A percentile compares a stretch with the other conserved stretches of the same genome.
phyloP scores from a whole-genome alignment of 1,140 invertebrate genomes.

The Drosophila erecta region DNA sequence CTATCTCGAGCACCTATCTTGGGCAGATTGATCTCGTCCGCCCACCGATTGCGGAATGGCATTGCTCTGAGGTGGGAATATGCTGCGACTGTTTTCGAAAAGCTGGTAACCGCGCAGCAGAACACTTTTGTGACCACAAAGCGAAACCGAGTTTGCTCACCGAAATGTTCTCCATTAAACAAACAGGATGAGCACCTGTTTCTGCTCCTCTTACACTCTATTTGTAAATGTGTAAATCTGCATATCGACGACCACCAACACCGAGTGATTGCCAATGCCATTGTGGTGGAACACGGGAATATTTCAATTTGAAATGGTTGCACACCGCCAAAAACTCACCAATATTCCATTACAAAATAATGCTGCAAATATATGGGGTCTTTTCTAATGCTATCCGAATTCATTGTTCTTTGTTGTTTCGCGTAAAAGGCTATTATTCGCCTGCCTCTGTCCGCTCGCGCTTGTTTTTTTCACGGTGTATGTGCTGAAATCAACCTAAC shows the following conservation, averaged over 20 bases:
- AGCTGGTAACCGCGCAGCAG: conserved; percentile 7
- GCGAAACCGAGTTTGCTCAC: conserved; percentile 40
- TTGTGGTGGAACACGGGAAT: neutral
- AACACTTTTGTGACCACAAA: conserved; percentile 27
- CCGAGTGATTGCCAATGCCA: conserved; percentile 16
- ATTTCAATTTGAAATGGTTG: neutral
- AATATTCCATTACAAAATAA: neutral
- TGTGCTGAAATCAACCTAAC: conserved; percentile 2
- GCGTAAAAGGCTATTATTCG: too few relatives aligned
- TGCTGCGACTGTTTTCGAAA: conserved; percentile 42
- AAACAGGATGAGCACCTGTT: conserved; percentile 14
- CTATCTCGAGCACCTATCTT: neutral
- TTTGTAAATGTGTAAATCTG: neutral
- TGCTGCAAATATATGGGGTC: too few relatives aligned
- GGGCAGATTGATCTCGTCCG: conserved; percentile 1
- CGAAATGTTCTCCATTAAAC: conserved; percentile 18
- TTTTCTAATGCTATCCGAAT: too few relatives aligned
- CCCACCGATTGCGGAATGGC: conserved; percentile 28
- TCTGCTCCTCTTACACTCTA: neutral
- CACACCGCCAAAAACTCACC: too few relatives aligned
- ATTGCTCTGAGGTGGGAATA: conserved; percentile 40
- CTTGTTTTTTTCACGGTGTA: conserved; percentile 14
- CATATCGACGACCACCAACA: neutral
- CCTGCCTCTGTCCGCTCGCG: neutral
- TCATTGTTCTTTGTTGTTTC: too few relatives aligned